Evolutionary conservation across 37 sponge, comb jelly and placozoan genomes (phyloP).

Genomic region (Halichondria panicea): DNA sequence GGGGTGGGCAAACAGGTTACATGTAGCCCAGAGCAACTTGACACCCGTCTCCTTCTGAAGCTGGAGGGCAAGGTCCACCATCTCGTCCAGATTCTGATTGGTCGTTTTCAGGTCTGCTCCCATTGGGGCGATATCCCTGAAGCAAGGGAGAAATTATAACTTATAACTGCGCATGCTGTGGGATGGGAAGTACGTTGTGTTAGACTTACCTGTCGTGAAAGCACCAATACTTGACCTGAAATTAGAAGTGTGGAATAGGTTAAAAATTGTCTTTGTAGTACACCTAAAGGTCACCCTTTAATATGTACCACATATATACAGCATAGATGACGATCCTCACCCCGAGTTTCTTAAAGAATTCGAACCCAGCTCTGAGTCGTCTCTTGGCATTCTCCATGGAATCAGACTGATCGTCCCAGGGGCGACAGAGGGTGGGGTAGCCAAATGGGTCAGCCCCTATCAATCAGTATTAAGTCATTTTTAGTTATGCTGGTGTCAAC

Average conservation of each 20-base stretch:
- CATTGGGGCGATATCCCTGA: slow-evolving; percentile 69
- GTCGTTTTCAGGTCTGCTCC: slow-evolving; percentile 39
- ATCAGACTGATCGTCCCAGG: slow-evolving; percentile 73
- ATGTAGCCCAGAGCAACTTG: slow-evolving; percentile 65
- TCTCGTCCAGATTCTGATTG: slow-evolving; percentile 57
- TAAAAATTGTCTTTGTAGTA: background rate
- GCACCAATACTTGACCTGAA: slow-evolving; percentile 62
- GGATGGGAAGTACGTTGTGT: no score
- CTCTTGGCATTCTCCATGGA: slow-evolving; percentile 60
- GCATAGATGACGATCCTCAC: slow-evolving; percentile 7
- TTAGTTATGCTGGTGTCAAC: background rate
- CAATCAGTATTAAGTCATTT: background rate
- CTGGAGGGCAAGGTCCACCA: slow-evolving; percentile 49
- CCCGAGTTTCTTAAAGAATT: slow-evolving; percentile 68
- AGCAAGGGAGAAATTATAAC: background rate
- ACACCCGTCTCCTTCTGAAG: slow-evolving; percentile 66
- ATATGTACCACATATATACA: no score
- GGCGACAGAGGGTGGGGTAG: slow-evolving; percentile 55
- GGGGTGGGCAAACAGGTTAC: slow-evolving; percentile 71
- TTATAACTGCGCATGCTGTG: no score
- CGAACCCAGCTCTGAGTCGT: slow-evolving; percentile 63
- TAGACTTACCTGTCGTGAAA: slow-evolving; percentile 75
- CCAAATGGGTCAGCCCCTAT: slow-evolving; percentile 79
- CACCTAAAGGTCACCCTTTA: no score
- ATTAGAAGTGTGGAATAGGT: background rate